These are phyloP conservation scores for Liolophura sinensis DNA, from an alignment of 1,140 invertebrate genomes.

Conservation along the genomic window DNA sequence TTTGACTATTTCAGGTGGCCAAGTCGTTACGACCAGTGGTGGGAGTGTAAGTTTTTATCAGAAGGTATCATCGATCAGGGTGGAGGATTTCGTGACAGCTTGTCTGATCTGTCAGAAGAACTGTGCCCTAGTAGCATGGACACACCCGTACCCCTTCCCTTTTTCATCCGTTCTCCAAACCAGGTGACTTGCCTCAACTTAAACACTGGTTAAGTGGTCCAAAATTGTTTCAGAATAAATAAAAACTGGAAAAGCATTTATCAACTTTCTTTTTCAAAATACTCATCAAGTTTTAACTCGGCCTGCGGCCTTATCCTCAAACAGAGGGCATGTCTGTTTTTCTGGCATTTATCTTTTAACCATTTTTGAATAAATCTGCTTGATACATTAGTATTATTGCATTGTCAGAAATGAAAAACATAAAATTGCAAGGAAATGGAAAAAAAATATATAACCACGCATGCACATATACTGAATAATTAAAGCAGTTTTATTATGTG, in stretches of 20 bases:
- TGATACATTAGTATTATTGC: too few species aligned
- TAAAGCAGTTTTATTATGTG: too few species aligned
- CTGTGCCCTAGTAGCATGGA: conserved; percentile 52
- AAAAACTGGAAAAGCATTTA: too few species aligned
- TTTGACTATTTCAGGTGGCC: conserved; percentile 41
- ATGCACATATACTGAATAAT: too few species aligned
- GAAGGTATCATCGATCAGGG: conserved; percentile 61
- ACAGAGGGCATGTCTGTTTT: too few species aligned
- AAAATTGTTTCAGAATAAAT: neutral
- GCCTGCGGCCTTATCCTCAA: too few species aligned
- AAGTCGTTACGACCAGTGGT: conserved; percentile 55
- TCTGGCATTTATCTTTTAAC: too few species aligned
- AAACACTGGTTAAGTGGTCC: neutral
- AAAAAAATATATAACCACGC: too few species aligned
- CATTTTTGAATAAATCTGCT: too few species aligned
- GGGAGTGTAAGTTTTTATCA: conserved; percentile 59
- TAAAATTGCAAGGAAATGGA: too few species aligned
- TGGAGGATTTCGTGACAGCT: conserved; percentile 58
- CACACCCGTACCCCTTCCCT: conserved; percentile 47
- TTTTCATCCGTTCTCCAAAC: conserved; percentile 57
- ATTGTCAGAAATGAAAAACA: too few species aligned
- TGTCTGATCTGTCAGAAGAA: conserved; percentile 58
- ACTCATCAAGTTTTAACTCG: too few species aligned
- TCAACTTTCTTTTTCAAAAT: neutral
- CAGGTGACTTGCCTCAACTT: conserved; percentile 38